Evolutionary conservation across 2,888 invertebrate species (phyloP), one percentile per base, ranked within the genome.

Genomic region (Acanthacorydalis orientalis): DNA sequence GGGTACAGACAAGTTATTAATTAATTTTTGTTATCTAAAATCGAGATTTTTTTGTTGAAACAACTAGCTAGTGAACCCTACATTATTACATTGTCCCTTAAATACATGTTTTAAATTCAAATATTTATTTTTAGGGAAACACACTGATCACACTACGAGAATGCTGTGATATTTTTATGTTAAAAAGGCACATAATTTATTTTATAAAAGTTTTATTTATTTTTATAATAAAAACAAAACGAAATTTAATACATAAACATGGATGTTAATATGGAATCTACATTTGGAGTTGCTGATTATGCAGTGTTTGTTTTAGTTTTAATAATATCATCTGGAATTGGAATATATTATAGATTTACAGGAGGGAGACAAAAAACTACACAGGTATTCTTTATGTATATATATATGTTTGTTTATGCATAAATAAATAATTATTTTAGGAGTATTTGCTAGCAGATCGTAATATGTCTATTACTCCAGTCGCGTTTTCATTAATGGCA

Each of bases 401-500:
- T n/a, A 37, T 37, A 12, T 11, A 4, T 37, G 2, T 37, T 37
- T 37, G 2, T 37, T 23, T 23, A 23, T 6, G 3, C 23, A 23
- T 23, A 23, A 23, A 23, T 23, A n/a, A 23, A 9, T 50, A 23
- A 38, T 53, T 47, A 51, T 67, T 67, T 47, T 65, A 85, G 79
- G 90, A 90, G 65, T 92, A 86, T 60, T 73, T 92, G 50, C 63
- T 87, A 48, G 92, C 88, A 0, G 80, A 88, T 59, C 75, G 78
- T 49, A 83, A 81, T 52, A 84, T 91, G 83, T 75, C 82, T 7
- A 72, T 85, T 55, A 61, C 70, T 7, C 88, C 91, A 0, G 87
- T 92, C 1, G 83, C 89, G 4, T 84, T 91, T 53, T 90, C 90
- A 2, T 64, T 92, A 49, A 88, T 91, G 83, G 89, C 90, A n/a